Percentiles rank a stretch among this genome's conserved stretches.
These are phyloP conservation scores for Mormyrus proboscirostris DNA, from an alignment of 2,797 vertebrate species.

Conservation along the genomic window DNA sequence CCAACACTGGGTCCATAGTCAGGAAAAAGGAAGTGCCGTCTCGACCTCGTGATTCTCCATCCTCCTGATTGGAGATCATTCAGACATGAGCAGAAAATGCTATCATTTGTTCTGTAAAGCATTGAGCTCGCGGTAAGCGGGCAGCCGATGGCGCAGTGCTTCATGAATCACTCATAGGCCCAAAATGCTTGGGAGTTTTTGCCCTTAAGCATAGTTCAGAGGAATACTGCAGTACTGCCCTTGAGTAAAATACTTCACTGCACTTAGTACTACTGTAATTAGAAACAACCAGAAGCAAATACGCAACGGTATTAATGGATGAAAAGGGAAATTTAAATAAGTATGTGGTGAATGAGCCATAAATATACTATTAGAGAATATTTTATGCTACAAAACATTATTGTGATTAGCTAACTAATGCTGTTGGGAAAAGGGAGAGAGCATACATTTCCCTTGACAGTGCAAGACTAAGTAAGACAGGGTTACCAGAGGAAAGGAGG, in stretches of 20 bases:
- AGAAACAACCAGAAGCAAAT: background rate
- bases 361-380: background rate
- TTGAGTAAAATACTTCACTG: background rate
- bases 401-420: background rate
- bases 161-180: background rate
- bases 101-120: background rate
- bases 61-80: background rate
- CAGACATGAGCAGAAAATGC: background rate
- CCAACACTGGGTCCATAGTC: background rate
- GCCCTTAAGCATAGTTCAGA: background rate
- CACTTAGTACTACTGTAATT: background rate
- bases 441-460: background rate
- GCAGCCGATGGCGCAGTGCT: background rate
- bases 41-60: background rate
- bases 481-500: background rate
- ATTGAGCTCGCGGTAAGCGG: background rate
- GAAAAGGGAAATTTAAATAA: slow-evolving; percentile 1
- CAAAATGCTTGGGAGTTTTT: background rate
- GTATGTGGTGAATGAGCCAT: background rate
- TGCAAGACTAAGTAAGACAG: background rate
- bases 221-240: background rate
- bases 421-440: background rate
- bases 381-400: background rate
- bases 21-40: background rate
- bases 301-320: background rate